These are phyloP conservation scores for Apodemus sylvaticus DNA, from an alignment of 2,113 vertebrate species.

Conservation along the genomic window DNA sequence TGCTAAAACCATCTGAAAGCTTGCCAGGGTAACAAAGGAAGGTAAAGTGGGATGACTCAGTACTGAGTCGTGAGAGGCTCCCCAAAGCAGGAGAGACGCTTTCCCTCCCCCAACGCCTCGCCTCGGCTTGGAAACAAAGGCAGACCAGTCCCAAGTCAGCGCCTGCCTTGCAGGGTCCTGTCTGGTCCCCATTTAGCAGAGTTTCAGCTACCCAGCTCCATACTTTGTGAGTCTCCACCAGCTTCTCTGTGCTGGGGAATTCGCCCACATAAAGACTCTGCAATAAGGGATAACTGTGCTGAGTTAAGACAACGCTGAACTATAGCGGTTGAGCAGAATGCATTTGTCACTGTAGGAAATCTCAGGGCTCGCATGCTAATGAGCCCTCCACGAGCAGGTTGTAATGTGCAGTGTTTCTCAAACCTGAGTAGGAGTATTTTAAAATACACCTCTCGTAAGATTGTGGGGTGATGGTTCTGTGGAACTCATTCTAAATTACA, in stretches of 20 bases:
- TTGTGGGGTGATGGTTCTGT: background rate
- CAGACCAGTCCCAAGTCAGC: background rate
- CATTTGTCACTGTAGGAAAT: rapidly evolving
- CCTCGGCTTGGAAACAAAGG: background rate
- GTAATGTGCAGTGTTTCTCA: background rate
- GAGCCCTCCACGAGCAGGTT: background rate
- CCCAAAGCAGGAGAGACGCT: background rate
- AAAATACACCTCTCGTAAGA: background rate
- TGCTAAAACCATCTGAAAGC: constrained; percentile 31
- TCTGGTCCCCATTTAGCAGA: background rate
- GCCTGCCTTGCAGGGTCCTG: no score
- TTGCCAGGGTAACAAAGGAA: constrained; percentile 47
- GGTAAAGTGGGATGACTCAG: constrained; percentile 69
- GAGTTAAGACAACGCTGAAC: background rate
- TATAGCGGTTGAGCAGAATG: background rate
- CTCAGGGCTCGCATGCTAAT: rapidly evolving
- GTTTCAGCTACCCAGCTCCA: background rate
- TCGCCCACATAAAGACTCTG: background rate
- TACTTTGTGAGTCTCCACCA: background rate
- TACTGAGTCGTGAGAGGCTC: constrained; percentile 58
- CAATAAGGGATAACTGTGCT: background rate
- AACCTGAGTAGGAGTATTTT: background rate
- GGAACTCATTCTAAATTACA: background rate
- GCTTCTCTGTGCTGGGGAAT: background rate
- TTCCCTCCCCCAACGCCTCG: background rate